Evolutionary conservation across 2,888 invertebrate genomes (phyloP), one percentile per base, ranked within the genome.

Genomic region (Psylliodes chrysocephalus): DNA sequence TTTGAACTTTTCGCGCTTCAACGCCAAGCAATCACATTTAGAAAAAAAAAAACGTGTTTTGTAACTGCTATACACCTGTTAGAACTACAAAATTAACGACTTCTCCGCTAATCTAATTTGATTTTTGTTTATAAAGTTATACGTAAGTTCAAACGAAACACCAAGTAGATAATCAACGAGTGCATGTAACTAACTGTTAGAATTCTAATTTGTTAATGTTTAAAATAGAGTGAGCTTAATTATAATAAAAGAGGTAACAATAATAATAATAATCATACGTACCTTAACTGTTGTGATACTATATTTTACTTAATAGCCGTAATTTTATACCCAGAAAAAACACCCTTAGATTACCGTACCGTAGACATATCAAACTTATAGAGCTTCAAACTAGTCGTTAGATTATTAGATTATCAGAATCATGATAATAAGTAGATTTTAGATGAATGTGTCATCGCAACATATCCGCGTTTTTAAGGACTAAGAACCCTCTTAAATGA

Each of bases 231-330:
- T 68, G 66, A 66, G 63, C 67, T 68, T 64, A 60, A 59, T 40
- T 22, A 57, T 60, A 12, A 47, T 64, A 44, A 38, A 59, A 60
- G 28, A n/a, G n/a, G n/a, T n/a, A n/a, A n/a, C 18, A 52, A 63
- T 44, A 52, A 64, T 40, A 64, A 60, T 54, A 59, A 63, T 60
- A 70, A 66, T 52, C 64, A 72, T 67, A 73, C 73, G 72, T 75
- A 75, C 73, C 73, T 74, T 73, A 73, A 68, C 63, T 66, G 73
- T 64, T 75, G 75, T 75, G 75, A 75, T 75, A 75, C 65, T 66
- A 60, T 71, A 70, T 67, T 64, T 60, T 64, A 60, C 14, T 55
- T 19, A 54, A 56, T 66, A 69, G 66, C 61, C 66, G 66, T 69
- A 66, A 63, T 65, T 67, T 63, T 65, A 22, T 60, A 63, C 56